These are phyloP conservation scores for Campaea margaritaria DNA, from an alignment of 2,888 invertebrate genomes.

Conservation along the genomic window DNA sequence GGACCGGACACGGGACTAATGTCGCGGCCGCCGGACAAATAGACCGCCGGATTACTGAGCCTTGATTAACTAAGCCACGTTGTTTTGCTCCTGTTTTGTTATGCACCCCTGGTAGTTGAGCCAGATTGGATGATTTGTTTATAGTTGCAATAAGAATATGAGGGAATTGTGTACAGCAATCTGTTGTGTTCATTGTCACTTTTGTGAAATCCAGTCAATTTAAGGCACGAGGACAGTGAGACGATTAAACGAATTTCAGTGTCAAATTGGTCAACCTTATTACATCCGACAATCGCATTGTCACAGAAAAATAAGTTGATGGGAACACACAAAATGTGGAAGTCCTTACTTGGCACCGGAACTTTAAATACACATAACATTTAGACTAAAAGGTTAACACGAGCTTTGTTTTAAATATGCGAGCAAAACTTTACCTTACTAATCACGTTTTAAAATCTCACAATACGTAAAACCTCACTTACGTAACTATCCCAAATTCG, in stretches of 20 bases:
- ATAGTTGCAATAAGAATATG: conserved; percentile 10
- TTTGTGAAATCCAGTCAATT: no score
- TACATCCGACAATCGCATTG: no score
- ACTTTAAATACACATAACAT: not conserved
- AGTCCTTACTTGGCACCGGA: not conserved
- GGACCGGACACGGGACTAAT: conserved; percentile 74
- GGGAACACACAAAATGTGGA: no score
- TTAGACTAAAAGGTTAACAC: no score
- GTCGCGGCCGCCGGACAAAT: conserved; percentile 77
- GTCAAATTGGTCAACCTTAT: no score
- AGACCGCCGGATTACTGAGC: conserved; percentile 70
- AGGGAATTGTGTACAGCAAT: not conserved
- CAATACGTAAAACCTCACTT: not conserved
- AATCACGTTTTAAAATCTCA: not conserved
- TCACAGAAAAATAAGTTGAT: no score
- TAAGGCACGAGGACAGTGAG: no score
- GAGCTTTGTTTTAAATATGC: not conserved
- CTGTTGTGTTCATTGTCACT: no score
- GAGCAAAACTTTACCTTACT: not conserved
- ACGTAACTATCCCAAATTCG: not conserved
- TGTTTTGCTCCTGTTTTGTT: conserved; percentile 71
- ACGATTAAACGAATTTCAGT: no score
- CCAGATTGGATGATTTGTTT: conserved; percentile 43
- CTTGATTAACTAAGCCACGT: conserved; percentile 77
- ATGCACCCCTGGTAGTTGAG: conserved; percentile 73